Base-by-base conservation (phyloP, 2,797 vertebrate species). In the Smutsia gigantea region DNA sequence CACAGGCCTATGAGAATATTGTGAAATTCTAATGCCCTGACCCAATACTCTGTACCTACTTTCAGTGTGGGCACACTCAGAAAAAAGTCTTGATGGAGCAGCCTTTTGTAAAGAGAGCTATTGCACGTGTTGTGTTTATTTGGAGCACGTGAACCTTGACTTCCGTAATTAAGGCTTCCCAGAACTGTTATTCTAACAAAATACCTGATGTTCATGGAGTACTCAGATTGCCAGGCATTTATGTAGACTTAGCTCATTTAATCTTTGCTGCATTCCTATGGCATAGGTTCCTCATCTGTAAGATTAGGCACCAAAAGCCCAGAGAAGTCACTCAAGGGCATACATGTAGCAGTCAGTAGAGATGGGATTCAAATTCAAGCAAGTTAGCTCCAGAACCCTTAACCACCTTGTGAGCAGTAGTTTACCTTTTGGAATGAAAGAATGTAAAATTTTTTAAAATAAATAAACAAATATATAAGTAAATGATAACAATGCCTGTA, bases 181-280 rank as follows among this genome's bases (percentile, higher is more conserved):
- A 42, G 94, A 59, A 87, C 21, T 66, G 49, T 59, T 92, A 59
- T 53, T 83, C 90, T 92, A 29, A 75, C 21, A 83, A 77, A 92
- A 92, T 39, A 57, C 13, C 25, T 95, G 42, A 72, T 21, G 27
- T 64, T 49, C 72, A 55, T 37, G 57, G 57, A 19, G 25, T 29
- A 51, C 9, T 42, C 12, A 29, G 68, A 75, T 51, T 69, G 69
- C 39, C n/a, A 75, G 39, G 42, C 49, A 77, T 75, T 82, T 86
- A 53, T 21, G 2, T 29, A 63, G 72, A 63, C 11, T 59, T 78
- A 57, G 72, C 29, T 75, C 55, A 75, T 42, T 83, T 51, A n/a
- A 34, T 87, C 51, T 82, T 87, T 17, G 75, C 51, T 77, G 69
- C 69, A 46, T 87, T 68, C 23, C 46, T 53, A 34, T 0, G 8